Conservation (phyloP, 2,888 invertebrate genomes). For the Physocephala rufipes region DNA sequence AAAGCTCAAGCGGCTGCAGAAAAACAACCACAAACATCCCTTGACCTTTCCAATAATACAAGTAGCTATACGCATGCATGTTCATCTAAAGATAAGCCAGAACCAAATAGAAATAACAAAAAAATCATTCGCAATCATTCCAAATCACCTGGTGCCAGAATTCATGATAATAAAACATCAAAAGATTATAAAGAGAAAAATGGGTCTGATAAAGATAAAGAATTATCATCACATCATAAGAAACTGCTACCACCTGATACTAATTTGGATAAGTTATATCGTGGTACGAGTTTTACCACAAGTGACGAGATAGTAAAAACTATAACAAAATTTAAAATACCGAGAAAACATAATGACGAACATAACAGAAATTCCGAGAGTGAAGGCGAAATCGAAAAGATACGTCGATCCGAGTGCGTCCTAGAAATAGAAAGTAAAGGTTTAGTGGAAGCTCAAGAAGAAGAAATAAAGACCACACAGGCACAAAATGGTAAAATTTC, state of each 20-base stretch:
- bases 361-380: neutral
- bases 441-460: too few relatives aligned
- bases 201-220: neutral
- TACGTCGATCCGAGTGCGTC: constrained; percentile 11
- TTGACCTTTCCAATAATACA: constrained; percentile 4
- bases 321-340: constrained; percentile 57
- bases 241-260: constrained; percentile 41
- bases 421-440: neutral
- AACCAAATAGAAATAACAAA: neutral
- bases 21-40: constrained; percentile 32
- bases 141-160: constrained; percentile 10
- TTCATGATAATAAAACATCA: constrained; percentile 1
- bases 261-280: constrained; percentile 58
- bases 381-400: constrained; percentile 8
- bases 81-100: neutral
- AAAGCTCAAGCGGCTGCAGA: constrained; percentile 49
- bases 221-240: neutral
- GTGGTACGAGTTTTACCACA: constrained; percentile 47
- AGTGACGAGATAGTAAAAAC: constrained; percentile 44
- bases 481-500: too few relatives aligned
- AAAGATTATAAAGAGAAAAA: neutral
- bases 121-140: neutral
- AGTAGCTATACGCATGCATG: neutral
- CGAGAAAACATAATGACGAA: constrained; percentile 52
- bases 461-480: too few relatives aligned